Percentiles rank a stretch among this genome's conserved stretches.
These are phyloP conservation scores for Actinostola sp. DNA, from an alignment of 92 coral and sea anemone genomes.

Conservation along the genomic window DNA sequence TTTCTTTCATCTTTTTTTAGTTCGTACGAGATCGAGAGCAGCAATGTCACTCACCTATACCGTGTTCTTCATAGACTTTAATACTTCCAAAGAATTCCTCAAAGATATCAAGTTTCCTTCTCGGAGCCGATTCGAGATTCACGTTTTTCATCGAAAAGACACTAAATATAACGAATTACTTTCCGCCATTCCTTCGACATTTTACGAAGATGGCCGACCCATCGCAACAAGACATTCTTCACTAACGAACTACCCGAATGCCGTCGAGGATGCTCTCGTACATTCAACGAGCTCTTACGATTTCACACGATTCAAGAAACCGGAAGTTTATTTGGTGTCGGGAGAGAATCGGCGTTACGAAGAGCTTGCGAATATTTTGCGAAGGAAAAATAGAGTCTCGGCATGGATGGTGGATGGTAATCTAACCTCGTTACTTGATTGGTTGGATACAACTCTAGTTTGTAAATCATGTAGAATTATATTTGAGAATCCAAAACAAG, in stretches of 20 bases:
- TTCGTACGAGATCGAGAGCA: neutral
- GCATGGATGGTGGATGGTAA: constrained; percentile 84
- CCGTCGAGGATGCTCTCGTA: constrained; percentile 78
- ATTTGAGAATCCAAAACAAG: constrained; percentile 59
- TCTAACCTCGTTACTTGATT: constrained; percentile 61
- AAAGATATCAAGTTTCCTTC: constrained; percentile 65
- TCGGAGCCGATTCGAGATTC: constrained; percentile 75
- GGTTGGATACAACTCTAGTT: constrained; percentile 66
- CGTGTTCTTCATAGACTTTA: constrained; percentile 72
- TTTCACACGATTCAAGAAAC: constrained; percentile 74
- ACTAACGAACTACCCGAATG: constrained; percentile 71
- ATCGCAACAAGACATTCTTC: constrained; percentile 69
- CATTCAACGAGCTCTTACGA: constrained; percentile 78
- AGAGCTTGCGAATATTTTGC: constrained; percentile 83
- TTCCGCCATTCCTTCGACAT: constrained; percentile 55
- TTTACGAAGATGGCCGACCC: constrained; percentile 74
- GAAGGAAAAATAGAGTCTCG: constrained; percentile 76
- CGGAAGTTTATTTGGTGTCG: constrained; percentile 85
- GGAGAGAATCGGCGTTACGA: constrained; percentile 86
- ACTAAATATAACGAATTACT: constrained; percentile 62
- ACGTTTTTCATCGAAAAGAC: constrained; percentile 78
- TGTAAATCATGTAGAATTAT: constrained; percentile 67
- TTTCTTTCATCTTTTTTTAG: too few species aligned
- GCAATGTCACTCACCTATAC: constrained; percentile 75
- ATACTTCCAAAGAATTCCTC: constrained; percentile 71